A percentile compares a stretch with the other conserved stretches of the same genome.
phyloP scores from a whole-genome alignment of 2,888 invertebrate genomes.

The Scelioninae gen. 2 region DNA sequence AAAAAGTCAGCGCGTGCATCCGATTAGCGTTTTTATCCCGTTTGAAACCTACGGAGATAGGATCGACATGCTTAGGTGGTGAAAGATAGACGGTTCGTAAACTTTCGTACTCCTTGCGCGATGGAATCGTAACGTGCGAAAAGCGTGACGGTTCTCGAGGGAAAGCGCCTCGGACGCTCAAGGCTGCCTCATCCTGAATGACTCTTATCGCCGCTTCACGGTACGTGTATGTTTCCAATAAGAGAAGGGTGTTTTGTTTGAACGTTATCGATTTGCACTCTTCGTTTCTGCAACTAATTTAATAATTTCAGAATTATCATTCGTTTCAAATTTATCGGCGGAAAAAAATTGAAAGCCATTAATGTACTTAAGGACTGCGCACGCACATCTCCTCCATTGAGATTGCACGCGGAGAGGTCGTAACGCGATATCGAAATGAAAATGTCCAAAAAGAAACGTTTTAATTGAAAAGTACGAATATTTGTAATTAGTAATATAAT shows the following conservation, averaged over 20 bases:
- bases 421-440: too few relatives aligned
- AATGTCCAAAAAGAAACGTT: too few relatives aligned
- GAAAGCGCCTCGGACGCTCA: constrained; percentile 71
- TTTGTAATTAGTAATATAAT: too few relatives aligned
- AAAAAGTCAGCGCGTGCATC: constrained; percentile 65
- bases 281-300: too few relatives aligned
- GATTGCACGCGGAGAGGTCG: too few relatives aligned
- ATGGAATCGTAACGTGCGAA: constrained; percentile 73
- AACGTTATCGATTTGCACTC: constrained; percentile 41
- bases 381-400: too few relatives aligned
- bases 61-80: constrained; percentile 64
- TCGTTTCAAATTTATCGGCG: too few relatives aligned
- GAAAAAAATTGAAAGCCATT: too few relatives aligned
- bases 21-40: constrained; percentile 68
- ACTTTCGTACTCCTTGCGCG: constrained; percentile 68
- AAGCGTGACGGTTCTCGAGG: constrained; percentile 74
- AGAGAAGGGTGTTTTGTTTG: constrained; percentile 33
- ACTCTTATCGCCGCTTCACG: constrained; percentile 60
- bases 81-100: constrained; percentile 66
- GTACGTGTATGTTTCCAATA: constrained; percentile 55
- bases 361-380: too few relatives aligned
- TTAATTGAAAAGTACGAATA: too few relatives aligned
- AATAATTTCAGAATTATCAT: too few relatives aligned
- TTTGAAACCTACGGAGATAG: constrained; percentile 65
- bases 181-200: constrained; percentile 61